phyloP scores from a whole-genome alignment of 2,797 vertebrate species.

The Pteropus rufus region DNA sequence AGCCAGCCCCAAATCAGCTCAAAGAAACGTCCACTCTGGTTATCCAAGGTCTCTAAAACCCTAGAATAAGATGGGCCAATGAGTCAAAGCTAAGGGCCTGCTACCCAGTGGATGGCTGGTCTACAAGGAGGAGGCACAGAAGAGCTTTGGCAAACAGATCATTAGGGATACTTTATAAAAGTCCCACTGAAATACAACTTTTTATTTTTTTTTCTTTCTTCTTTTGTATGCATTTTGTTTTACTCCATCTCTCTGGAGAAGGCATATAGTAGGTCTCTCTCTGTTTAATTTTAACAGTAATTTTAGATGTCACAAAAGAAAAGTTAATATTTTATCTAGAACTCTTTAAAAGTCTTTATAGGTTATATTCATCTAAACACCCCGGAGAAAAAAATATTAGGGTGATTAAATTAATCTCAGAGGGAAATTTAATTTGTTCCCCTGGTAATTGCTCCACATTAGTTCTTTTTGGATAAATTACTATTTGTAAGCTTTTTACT shows the following conservation, averaged over 20 bases:
- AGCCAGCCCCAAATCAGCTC: neutral
- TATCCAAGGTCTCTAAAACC: neutral
- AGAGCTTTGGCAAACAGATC: neutral
- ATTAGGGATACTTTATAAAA: neutral
- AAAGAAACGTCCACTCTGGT: neutral
- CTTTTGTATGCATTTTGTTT: neutral
- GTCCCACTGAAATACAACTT: neutral
- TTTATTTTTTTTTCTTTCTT: neutral
- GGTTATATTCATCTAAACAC: slow-evolving; percentile 23
- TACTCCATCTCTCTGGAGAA: neutral
- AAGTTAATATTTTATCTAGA: slow-evolving; percentile 41
- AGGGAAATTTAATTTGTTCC: slow-evolving; percentile 44
- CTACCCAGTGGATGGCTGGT: neutral
- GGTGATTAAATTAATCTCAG: slow-evolving; percentile 57
- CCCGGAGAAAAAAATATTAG: neutral
- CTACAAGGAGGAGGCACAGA: neutral
- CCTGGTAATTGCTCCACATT: slow-evolving; percentile 44
- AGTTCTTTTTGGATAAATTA: slow-evolving; percentile 50
- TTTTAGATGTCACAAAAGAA: slow-evolving; percentile 1
- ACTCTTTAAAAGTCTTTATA: slow-evolving; percentile 1
- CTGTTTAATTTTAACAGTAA: neutral
- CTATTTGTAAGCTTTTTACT: slow-evolving; percentile 25
- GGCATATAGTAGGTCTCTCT: neutral
- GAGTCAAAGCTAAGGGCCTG: neutral
- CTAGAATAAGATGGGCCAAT: neutral